Evolutionary conservation across 2,797 vertebrate genomes (phyloP).

Genomic region (Sebastes hubbsi): DNA sequence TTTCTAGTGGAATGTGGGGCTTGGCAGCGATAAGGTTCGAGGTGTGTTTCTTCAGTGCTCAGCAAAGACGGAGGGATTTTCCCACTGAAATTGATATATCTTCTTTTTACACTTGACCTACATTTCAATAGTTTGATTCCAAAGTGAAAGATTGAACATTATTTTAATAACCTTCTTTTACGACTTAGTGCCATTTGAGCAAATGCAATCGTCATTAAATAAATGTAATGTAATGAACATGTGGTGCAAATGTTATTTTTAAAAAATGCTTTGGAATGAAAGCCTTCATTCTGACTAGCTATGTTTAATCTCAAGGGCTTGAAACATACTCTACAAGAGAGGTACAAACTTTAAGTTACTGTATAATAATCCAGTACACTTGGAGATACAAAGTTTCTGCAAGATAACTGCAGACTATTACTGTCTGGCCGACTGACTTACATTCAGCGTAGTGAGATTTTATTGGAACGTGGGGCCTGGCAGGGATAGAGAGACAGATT

Average conservation of each 20-base stretch:
- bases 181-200: neutral
- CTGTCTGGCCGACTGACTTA: constrained; percentile 20
- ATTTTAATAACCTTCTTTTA: neutral
- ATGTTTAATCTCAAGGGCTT: neutral
- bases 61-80: neutral
- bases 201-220: neutral
- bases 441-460: neutral
- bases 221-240: neutral
- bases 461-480: neutral
- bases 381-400: neutral
- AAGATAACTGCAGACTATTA: neutral
- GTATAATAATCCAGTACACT: neutral
- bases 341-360: neutral
- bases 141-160: neutral
- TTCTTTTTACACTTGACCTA: neutral
- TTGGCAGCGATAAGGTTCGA: neutral
- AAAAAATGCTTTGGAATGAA: neutral
- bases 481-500: constrained; percentile 27
- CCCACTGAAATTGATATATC: neutral
- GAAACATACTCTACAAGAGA: neutral
- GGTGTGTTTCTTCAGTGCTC: neutral
- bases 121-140: neutral
- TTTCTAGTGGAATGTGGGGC: neutral
- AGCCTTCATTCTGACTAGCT: neutral
- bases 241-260: neutral